Percentiles rank a stretch among this genome's conserved stretches.
phyloP scores from a whole-genome alignment of 2,797 vertebrate species.

The Sebastes jordani region DNA sequence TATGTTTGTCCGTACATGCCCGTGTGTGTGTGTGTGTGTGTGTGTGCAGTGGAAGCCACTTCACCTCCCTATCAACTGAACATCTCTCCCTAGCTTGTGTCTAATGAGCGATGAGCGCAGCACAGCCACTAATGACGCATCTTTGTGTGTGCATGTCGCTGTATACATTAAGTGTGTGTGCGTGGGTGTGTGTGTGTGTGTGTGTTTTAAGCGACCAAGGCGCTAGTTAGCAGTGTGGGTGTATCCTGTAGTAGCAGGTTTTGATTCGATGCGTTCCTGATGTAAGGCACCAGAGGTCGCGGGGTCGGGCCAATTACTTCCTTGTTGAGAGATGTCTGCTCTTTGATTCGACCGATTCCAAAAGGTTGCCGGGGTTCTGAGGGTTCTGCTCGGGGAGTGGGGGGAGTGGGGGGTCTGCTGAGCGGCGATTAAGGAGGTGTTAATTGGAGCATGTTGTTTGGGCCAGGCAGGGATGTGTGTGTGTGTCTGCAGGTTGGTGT shows the following conservation, averaged over 20 bases:
- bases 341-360: slow-evolving; percentile 95
- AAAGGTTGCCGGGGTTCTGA: slow-evolving; percentile 84
- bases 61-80: slow-evolving; percentile 70
- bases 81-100: slow-evolving; percentile 73
- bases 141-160: slow-evolving; percentile 86
- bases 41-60: slow-evolving; percentile 76
- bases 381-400: slow-evolving; percentile 81
- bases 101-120: slow-evolving; percentile 83
- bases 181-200: slow-evolving; percentile 32
- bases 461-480: slow-evolving; percentile 26
- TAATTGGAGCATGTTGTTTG: slow-evolving; percentile 85
- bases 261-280: slow-evolving; percentile 79
- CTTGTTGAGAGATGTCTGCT: slow-evolving; percentile 86
- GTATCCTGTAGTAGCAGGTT: slow-evolving; percentile 81
- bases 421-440: slow-evolving; percentile 79
- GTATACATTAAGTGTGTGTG: slow-evolving; percentile 41
- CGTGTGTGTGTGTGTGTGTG: slow-evolving; percentile 12
- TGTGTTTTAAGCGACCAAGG: slow-evolving; percentile 44
- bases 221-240: slow-evolving; percentile 79
- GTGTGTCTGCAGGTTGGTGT: slow-evolving; percentile 35
- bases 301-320: slow-evolving; percentile 98
- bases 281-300: slow-evolving; percentile 90
- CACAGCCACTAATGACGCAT: slow-evolving; percentile 81
- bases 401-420: slow-evolving; percentile 67
- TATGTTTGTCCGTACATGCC: slow-evolving; percentile 41